Conservation (phyloP, 2,113 vertebrate genomes). For the Speoplatyrhinus poulsoni region DNA sequence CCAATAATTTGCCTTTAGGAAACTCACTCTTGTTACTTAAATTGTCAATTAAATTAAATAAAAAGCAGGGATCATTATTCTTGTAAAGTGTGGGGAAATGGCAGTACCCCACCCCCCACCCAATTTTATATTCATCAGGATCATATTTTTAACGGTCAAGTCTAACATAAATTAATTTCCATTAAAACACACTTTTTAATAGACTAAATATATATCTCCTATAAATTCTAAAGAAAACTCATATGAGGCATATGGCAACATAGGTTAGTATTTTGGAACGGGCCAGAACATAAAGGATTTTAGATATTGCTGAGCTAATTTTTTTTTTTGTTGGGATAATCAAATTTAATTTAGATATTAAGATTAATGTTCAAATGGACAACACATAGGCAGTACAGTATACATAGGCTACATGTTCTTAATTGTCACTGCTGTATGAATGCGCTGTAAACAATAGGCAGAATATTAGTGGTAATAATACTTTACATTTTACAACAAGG, state of each 20-base stretch:
- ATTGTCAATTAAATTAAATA: conserved; percentile 50
- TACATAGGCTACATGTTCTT: neutral
- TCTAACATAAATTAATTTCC: conserved; percentile 34
- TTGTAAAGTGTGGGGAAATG: conserved; percentile 34
- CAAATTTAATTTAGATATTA: neutral
- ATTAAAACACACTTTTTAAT: neutral
- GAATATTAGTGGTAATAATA: neutral
- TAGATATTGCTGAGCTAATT: too few species aligned
- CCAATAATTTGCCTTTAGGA: conserved; percentile 1
- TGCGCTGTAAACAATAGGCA: conserved; percentile 2
- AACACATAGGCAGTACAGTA: neutral
- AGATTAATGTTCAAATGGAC: neutral
- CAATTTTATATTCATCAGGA: neutral
- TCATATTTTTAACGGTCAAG: conserved; percentile 28
- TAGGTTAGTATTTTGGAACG: too few species aligned
- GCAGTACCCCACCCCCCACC: conserved; percentile 41
- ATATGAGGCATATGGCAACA: too few species aligned
- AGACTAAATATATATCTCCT: too few species aligned
- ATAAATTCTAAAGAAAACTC: too few species aligned
- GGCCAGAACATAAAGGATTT: too few species aligned
- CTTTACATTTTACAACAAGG: conserved; percentile 17
- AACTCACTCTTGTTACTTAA: conserved; percentile 36
- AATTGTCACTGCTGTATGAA: conserved; percentile 2
- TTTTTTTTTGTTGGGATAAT: too few species aligned
- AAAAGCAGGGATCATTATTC: conserved; percentile 50